Conservation (phyloP, 2,113 vertebrate species). For the Colossoma macropomum region DNA sequence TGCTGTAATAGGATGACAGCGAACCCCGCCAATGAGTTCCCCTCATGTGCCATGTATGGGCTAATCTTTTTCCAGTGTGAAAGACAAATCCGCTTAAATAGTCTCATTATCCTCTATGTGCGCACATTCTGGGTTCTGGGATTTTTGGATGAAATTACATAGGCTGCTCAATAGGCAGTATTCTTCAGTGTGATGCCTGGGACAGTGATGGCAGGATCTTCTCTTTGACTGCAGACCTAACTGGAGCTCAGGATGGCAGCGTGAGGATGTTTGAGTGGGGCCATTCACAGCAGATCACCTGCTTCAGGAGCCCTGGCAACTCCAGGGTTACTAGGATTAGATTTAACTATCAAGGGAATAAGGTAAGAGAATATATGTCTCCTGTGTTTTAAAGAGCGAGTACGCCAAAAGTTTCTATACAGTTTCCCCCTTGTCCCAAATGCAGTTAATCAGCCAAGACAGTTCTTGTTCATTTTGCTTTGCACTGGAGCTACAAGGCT, state of each 20-base stretch:
- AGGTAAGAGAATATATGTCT: slow-evolving; percentile 74
- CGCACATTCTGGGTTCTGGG: neutral
- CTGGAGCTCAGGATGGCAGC: slow-evolving; percentile 95
- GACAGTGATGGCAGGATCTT: neutral
- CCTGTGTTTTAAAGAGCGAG: neutral
- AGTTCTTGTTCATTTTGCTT: no score
- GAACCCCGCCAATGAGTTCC: neutral
- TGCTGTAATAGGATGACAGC: neutral
- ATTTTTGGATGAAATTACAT: neutral
- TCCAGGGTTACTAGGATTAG: slow-evolving; percentile 93
- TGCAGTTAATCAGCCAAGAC: no score
- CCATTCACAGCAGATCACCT: slow-evolving; percentile 95
- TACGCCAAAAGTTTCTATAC: no score
- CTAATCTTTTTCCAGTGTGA: slow-evolving; percentile 3
- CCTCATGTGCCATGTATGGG: neutral
- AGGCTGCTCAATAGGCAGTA: neutral
- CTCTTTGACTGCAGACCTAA: slow-evolving; percentile 82
- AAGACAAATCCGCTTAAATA: slow-evolving; percentile 24
- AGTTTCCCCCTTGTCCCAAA: no score
- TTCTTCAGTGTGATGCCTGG: neutral
- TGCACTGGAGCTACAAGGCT: no score
- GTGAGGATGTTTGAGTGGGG: slow-evolving; percentile 99
- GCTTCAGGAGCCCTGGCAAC: slow-evolving; percentile 94
- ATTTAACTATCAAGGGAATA: slow-evolving; percentile 98
- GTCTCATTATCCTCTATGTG: neutral